phyloP scores from a whole-genome alignment of 2,113 vertebrate species.

The Psammodynastes pulverulentus region DNA sequence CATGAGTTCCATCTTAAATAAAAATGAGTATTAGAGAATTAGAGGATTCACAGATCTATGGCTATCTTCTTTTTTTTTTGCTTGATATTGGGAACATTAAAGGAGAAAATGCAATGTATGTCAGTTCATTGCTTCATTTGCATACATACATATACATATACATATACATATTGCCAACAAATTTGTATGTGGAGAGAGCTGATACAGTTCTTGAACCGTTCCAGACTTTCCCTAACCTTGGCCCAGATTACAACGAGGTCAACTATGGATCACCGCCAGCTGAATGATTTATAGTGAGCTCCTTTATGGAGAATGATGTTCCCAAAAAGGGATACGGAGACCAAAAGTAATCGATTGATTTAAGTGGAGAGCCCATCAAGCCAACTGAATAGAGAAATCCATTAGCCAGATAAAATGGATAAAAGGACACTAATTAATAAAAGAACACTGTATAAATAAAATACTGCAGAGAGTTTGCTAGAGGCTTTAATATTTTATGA shows the following conservation, averaged over 20 bases:
- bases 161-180: neutral
- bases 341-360: slow-evolving; percentile 6
- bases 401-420: slow-evolving; percentile 39
- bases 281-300: neutral
- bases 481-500: slow-evolving; percentile 29
- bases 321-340: neutral
- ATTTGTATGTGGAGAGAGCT: neutral
- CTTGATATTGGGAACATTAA: neutral
- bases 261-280: neutral
- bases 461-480: slow-evolving; percentile 14
- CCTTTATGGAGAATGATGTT: neutral
- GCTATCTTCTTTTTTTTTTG: neutral
- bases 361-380: slow-evolving; percentile 30
- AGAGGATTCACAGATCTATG: neutral
- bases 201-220: neutral
- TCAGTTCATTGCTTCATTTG: neutral
- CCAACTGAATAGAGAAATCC: slow-evolving; percentile 28
- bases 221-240: neutral
- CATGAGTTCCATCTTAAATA: neutral
- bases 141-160: neutral
- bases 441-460: slow-evolving; percentile 24
- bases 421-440: slow-evolving; percentile 37
- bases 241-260: neutral
- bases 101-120: neutral
- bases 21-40: neutral